A percentile compares a stretch with the other conserved stretches of the same genome.
phyloP scores from a whole-genome alignment of 2,797 vertebrate species.

The Nyctalus aviator region DNA sequence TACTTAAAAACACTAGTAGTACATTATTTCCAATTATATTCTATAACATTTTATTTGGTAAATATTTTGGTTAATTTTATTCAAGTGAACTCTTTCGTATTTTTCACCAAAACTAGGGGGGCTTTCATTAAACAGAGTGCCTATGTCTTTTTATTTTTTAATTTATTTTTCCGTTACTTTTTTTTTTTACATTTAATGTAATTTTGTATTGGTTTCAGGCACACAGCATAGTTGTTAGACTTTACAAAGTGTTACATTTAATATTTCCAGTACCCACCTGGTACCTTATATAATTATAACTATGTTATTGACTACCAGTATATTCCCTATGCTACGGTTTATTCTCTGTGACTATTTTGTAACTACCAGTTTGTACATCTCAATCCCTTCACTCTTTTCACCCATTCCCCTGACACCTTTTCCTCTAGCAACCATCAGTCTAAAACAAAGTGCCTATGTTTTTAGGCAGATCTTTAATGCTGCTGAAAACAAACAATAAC shows the following conservation, averaged over 20 bases:
- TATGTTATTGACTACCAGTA: neutral
- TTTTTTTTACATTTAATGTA: neutral
- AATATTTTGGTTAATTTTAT: slow-evolving; percentile 7
- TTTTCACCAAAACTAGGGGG: neutral
- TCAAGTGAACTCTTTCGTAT: neutral
- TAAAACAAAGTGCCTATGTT: neutral
- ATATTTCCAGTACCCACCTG: neutral
- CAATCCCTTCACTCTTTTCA: neutral
- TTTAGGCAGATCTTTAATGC: neutral
- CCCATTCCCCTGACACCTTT: neutral
- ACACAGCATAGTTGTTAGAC: neutral
- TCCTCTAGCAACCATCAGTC: neutral
- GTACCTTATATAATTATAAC: neutral
- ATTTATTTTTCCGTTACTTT: neutral
- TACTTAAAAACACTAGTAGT: neutral
- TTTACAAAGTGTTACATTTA: neutral
- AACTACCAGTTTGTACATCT: neutral
- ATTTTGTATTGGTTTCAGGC: neutral
- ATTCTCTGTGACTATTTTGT: neutral
- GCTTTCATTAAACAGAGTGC: neutral
- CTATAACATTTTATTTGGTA: neutral
- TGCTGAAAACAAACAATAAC: neutral
- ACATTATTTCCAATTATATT: neutral
- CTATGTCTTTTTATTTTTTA: neutral
- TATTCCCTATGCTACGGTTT: neutral